Conservation (phyloP, 37 sponge, comb jelly and placozoan genomes). For the Haliclona indistincta region DNA sequence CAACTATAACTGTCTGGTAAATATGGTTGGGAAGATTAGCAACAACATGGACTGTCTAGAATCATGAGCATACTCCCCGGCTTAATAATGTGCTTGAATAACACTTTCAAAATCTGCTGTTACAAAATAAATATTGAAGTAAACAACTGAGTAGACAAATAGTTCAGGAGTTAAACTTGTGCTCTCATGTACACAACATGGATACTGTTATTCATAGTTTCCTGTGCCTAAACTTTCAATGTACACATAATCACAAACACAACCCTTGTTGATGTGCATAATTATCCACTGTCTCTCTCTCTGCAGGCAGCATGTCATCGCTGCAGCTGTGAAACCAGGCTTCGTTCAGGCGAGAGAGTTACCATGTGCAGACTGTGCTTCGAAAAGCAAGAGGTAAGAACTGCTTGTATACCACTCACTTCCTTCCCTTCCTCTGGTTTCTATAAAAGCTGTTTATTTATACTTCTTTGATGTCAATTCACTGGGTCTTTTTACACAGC, state of each 20-base stretch:
- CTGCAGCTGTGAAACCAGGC: conserved; percentile 13
- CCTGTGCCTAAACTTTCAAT: neutral
- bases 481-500: neutral
- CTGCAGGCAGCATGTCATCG: conserved; percentile 35
- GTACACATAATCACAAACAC: conserved; percentile 1
- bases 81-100: too few species aligned
- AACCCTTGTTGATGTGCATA: neutral
- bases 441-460: neutral
- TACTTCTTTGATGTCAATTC: neutral
- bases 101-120: too few species aligned
- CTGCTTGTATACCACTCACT: neutral
- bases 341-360: conserved; percentile 4
- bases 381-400: conserved; percentile 26
- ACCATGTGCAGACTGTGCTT: conserved; percentile 31
- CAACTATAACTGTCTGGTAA: too few species aligned
- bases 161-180: too few species aligned
- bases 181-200: neutral
- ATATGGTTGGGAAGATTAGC: too few species aligned
- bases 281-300: neutral
- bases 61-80: too few species aligned
- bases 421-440: neutral
- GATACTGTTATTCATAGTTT: neutral
- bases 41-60: too few species aligned
- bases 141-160: too few species aligned
- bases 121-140: too few species aligned